These are phyloP conservation scores for Percopsis transmontana DNA, from an alignment of 2,113 vertebrate genomes.

Conservation along the genomic window DNA sequence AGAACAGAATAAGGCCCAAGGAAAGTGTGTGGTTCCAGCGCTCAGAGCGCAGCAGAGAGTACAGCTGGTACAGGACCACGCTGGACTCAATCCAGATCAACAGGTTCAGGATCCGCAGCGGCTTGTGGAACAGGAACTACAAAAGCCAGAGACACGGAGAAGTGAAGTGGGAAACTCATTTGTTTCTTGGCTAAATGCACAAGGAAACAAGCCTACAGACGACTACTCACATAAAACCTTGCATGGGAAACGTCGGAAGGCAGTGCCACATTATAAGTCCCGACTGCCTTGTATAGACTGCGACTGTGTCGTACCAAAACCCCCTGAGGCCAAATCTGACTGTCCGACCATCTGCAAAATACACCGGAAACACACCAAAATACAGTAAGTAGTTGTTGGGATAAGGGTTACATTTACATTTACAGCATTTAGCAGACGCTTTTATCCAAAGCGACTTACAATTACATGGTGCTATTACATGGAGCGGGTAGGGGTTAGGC, in stretches of 20 bases:
- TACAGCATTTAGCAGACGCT: no score
- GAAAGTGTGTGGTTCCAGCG: slow-evolving; percentile 99
- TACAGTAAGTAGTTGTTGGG: no score
- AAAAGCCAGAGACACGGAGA: neutral
- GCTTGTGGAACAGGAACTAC: slow-evolving; percentile 97
- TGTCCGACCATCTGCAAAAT: slow-evolving; percentile 91
- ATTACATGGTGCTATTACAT: no score
- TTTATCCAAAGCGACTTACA: no score
- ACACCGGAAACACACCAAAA: neutral
- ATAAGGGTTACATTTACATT: no score
- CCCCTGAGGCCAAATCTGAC: slow-evolving; percentile 96
- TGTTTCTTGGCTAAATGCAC: no score
- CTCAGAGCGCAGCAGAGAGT: slow-evolving; percentile 94
- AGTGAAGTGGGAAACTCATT: neutral
- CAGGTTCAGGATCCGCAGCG: slow-evolving; percentile 96
- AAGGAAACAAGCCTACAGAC: neutral
- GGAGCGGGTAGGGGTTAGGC: no score
- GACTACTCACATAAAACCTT: slow-evolving; percentile 95
- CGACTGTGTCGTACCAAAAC: slow-evolving; percentile 96
- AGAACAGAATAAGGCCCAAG: slow-evolving; percentile 97
- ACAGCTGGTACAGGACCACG: slow-evolving; percentile 95
- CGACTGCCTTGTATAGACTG: slow-evolving; percentile 94
- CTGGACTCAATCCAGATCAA: slow-evolving; percentile 96
- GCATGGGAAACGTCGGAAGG: slow-evolving; percentile 96
- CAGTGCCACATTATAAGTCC: slow-evolving; percentile 94